Evolutionary conservation across 1,140 invertebrate species (phyloP).

Genomic region (Colletes gigas): DNA sequence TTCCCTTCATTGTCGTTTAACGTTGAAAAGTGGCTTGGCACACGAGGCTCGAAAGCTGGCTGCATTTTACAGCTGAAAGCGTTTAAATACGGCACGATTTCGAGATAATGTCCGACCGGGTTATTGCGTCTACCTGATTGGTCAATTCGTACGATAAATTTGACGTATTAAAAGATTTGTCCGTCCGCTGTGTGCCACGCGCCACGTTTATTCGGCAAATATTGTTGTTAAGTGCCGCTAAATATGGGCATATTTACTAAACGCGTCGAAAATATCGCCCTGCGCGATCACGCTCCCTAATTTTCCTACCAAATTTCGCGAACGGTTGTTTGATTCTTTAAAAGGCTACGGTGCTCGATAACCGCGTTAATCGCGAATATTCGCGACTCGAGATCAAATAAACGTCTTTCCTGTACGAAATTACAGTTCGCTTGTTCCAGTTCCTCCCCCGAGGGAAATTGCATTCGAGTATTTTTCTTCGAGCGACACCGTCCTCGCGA

Average conservation of each 20-base stretch:
- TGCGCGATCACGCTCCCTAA: neutral
- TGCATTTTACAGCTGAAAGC: slow-evolving; percentile 24
- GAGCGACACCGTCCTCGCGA: neutral
- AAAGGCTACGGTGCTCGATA: too few species aligned
- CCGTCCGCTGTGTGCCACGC: neutral
- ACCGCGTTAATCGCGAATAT: neutral
- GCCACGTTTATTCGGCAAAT: neutral
- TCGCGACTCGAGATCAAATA: neutral
- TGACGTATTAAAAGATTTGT: slow-evolving; percentile 4
- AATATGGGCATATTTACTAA: slow-evolving; percentile 6
- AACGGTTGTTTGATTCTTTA: neutral
- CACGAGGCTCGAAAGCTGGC: slow-evolving; percentile 24
- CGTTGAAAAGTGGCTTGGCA: neutral
- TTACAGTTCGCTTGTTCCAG: neutral
- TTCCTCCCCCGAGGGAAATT: too few species aligned
- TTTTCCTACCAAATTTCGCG: neutral
- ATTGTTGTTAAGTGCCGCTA: slow-evolving; percentile 1
- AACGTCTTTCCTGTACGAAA: neutral
- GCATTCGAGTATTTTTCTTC: neutral
- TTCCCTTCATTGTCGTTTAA: slow-evolving; percentile 1
- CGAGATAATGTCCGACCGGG: neutral
- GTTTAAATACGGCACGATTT: slow-evolving; percentile 37
- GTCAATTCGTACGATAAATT: slow-evolving; percentile 28
- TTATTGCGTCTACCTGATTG: slow-evolving; percentile 9
- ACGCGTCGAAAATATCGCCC: neutral